These are phyloP conservation scores for Thamnaconus septentrionalis DNA, from an alignment of 2,113 vertebrate species.

Conservation along the genomic window DNA sequence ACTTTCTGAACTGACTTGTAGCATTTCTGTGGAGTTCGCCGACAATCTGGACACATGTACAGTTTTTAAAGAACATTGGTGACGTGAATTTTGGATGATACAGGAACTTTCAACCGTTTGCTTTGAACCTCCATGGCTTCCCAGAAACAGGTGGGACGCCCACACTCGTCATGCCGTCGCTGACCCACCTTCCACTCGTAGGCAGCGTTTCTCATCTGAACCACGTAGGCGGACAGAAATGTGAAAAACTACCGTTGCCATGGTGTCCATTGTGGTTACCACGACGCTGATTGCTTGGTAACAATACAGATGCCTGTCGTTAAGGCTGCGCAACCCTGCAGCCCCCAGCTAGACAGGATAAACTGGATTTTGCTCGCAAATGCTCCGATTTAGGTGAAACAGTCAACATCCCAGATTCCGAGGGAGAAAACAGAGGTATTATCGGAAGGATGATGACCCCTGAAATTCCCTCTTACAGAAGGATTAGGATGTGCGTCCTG, in stretches of 20 bases:
- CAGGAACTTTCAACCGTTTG: no score
- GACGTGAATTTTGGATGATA: no score
- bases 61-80: no score
- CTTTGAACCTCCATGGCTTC: no score
- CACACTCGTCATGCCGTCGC: no score
- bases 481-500: slow-evolving; percentile 44
- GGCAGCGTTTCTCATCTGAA: slow-evolving; percentile 28
- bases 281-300: slow-evolving; percentile 36
- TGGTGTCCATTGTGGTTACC: slow-evolving; percentile 47
- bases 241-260: slow-evolving; percentile 55
- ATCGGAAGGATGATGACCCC: slow-evolving; percentile 23
- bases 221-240: slow-evolving; percentile 56
- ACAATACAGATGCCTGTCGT: slow-evolving; percentile 34
- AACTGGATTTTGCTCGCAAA: slow-evolving; percentile 2
- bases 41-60: no score
- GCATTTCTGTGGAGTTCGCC: no score
- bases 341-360: slow-evolving; percentile 1
- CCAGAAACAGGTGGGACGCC: no score
- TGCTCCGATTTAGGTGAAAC: neutral
- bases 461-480: slow-evolving; percentile 39
- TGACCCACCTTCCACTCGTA: slow-evolving; percentile 19
- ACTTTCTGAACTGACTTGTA: no score
- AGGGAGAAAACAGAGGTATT: slow-evolving; percentile 36
- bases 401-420: slow-evolving; percentile 16
- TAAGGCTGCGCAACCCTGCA: slow-evolving; percentile 2